A percentile compares a stretch with the other conserved stretches of the same genome.
phyloP scores from a whole-genome alignment of 2,888 invertebrate genomes.

The Ichneumon xanthorius region DNA sequence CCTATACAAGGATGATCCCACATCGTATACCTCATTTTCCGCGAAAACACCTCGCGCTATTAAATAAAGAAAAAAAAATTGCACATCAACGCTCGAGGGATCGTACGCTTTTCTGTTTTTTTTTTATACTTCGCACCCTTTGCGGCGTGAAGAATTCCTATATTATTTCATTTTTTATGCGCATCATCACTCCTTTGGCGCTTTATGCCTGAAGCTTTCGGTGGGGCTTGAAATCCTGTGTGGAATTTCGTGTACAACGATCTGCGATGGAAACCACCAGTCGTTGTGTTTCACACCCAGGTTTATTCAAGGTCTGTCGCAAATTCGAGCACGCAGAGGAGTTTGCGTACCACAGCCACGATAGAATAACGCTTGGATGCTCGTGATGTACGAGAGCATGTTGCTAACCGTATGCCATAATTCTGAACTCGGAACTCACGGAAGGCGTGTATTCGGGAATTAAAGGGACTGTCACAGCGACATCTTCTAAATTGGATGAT shows the following conservation, averaged over 20 bases:
- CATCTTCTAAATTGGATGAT: background rate
- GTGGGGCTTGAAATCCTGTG: background rate
- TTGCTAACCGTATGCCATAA: conserved; percentile 5
- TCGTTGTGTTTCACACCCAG: background rate
- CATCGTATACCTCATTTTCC: background rate
- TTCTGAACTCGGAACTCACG: background rate
- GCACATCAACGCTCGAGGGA: background rate
- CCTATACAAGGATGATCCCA: conserved; percentile 16
- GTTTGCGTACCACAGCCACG: background rate
- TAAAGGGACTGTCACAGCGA: background rate
- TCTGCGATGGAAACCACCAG: background rate
- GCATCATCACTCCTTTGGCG: background rate
- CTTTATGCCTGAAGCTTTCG: background rate
- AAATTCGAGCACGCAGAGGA: background rate
- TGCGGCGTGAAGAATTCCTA: background rate
- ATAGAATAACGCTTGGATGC: conserved; percentile 15
- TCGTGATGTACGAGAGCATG: conserved; percentile 18
- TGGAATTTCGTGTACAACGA: background rate
- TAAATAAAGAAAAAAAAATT: background rate
- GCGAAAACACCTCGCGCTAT: background rate
- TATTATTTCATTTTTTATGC: background rate
- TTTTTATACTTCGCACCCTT: background rate
- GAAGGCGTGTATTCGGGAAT: background rate
- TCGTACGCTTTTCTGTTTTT: background rate
- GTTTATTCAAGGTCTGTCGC: conserved; percentile 1